Evolutionary conservation across 2,888 invertebrate genomes (phyloP).

Genomic region (Rutpela maculata): DNA sequence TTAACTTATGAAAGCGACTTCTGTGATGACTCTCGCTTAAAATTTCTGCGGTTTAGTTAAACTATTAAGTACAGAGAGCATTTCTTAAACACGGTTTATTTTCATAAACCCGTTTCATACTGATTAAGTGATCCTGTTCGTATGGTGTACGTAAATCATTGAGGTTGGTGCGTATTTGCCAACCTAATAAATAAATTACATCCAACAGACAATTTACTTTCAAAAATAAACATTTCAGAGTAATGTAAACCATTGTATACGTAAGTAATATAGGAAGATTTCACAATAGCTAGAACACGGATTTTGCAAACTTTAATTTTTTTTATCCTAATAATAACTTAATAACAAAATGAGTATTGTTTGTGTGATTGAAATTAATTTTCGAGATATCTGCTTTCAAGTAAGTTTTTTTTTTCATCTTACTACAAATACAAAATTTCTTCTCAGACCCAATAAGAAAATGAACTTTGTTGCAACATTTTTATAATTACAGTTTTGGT

Average conservation of each 20-base stretch:
- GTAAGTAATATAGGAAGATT: not conserved
- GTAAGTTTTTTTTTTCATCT: no score
- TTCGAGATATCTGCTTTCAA: no score
- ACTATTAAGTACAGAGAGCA: not conserved
- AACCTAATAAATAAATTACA: constrained; percentile 19
- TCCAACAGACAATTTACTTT: constrained; percentile 20
- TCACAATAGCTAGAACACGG: not conserved
- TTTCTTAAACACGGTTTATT: constrained; percentile 19
- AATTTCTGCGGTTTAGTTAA: not conserved
- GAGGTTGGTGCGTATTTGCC: constrained; percentile 4
- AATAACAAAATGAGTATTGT: not conserved
- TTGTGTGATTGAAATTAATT: not conserved
- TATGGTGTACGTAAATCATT: constrained; percentile 26
- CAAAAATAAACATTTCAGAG: constrained; percentile 17
- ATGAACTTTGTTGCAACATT: no score
- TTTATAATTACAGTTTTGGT: no score
- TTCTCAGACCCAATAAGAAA: no score
- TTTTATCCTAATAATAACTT: not conserved
- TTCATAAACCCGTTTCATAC: not conserved
- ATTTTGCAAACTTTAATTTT: not conserved
- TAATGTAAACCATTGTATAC: constrained; percentile 17
- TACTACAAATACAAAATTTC: no score
- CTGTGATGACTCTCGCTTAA: not conserved
- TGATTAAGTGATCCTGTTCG: constrained; percentile 26
- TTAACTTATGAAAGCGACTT: not conserved